Evolutionary conservation across 2,888 invertebrate genomes (phyloP).

Genomic region (Platypus cylindrus): DNA sequence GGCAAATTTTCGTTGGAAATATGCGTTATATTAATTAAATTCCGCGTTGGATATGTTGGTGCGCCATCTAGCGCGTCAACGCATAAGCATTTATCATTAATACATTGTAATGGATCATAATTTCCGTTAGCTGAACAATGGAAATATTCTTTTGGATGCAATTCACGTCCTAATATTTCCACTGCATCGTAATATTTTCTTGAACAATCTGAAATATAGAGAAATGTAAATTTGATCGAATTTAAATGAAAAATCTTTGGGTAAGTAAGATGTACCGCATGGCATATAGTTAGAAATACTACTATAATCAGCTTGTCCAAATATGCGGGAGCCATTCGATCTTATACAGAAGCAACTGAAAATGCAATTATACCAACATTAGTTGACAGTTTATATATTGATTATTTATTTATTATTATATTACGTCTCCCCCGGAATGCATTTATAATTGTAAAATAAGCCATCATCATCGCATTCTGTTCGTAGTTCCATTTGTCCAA

Average conservation of each 20-base stretch:
- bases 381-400: not conserved
- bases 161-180: slow-evolving; percentile 31
- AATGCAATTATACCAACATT: slow-evolving; percentile 7
- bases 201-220: slow-evolving; percentile 42
- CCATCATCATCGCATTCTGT: slow-evolving; percentile 53
- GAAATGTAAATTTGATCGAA: not conserved
- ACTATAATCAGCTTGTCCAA: slow-evolving; percentile 48
- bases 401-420: slow-evolving; percentile 19
- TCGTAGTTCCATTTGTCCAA: slow-evolving; percentile 43
- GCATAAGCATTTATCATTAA: slow-evolving; percentile 47
- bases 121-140: slow-evolving; percentile 54
- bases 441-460: slow-evolving; percentile 42
- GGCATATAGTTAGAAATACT: slow-evolving; percentile 20
- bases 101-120: slow-evolving; percentile 55
- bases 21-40: slow-evolving; percentile 25
- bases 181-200: slow-evolving; percentile 39
- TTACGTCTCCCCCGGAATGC: slow-evolving; percentile 56
- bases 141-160: slow-evolving; percentile 32
- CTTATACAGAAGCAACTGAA: slow-evolving; percentile 53
- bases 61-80: slow-evolving; percentile 43
- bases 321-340: slow-evolving; percentile 48
- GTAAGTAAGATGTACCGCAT: slow-evolving; percentile 15
- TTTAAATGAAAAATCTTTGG: not conserved
- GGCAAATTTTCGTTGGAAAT: slow-evolving; percentile 27
- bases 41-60: slow-evolving; percentile 27